Evolutionary conservation across 2,888 invertebrate species (phyloP).

Genomic region (Yponomeuta sedellus): DNA sequence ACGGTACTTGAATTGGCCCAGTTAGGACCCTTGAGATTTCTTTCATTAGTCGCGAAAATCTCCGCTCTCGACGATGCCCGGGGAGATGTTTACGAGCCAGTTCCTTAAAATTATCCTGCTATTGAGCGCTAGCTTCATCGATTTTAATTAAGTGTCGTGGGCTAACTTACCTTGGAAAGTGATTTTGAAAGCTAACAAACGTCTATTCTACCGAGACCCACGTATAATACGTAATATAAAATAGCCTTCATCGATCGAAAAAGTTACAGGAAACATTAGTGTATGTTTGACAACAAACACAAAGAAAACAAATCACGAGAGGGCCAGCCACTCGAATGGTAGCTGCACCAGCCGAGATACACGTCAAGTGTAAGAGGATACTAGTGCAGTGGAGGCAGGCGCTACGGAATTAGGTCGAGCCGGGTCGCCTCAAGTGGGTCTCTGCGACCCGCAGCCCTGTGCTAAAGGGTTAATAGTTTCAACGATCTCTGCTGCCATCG

Average conservation of each 20-base stretch:
- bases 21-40: too few relatives aligned
- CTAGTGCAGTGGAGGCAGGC: slow-evolving; percentile 12
- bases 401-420: slow-evolving; percentile 11
- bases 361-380: not conserved
- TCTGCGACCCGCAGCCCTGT: slow-evolving; percentile 5
- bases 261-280: not conserved
- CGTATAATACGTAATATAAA: not conserved
- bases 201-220: too few relatives aligned
- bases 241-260: not conserved
- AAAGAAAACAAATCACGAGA: not conserved
- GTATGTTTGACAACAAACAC: not conserved
- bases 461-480: slow-evolving; percentile 18
- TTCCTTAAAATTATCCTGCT: too few relatives aligned
- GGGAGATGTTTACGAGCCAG: too few relatives aligned
- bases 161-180: too few relatives aligned
- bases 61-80: too few relatives aligned
- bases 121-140: too few relatives aligned
- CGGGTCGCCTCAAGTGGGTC: slow-evolving; percentile 6
- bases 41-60: too few relatives aligned
- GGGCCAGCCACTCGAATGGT: not conserved
- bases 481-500: not conserved
- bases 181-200: too few relatives aligned
- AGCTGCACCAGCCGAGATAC: not conserved
- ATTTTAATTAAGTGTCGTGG: too few relatives aligned
- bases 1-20: too few relatives aligned